These are phyloP conservation scores for Lepidurus apus DNA, from an alignment of 1,140 invertebrate genomes.

Conservation along the genomic window DNA sequence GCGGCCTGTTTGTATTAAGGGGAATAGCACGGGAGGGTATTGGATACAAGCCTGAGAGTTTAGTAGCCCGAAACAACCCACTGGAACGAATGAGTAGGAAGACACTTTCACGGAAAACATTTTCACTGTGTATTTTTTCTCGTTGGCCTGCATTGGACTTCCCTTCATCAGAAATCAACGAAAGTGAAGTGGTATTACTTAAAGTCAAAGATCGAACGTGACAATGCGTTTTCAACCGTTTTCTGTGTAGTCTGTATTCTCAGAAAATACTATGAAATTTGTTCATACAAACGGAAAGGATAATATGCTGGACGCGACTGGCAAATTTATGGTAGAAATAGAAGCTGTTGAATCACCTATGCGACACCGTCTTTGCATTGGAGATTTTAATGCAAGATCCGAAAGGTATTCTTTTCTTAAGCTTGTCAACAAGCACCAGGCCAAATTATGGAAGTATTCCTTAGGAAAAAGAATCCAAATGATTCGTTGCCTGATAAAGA, in stretches of 20 bases:
- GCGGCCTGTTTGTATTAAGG: background rate
- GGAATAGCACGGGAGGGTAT: background rate
- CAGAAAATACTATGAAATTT: constrained; percentile 41
- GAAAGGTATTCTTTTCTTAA: background rate
- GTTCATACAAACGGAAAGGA: constrained; percentile 39
- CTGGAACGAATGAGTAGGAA: background rate
- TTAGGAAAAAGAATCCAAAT: constrained; percentile 41
- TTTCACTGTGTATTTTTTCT: too few species aligned
- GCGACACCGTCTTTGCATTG: constrained; percentile 24
- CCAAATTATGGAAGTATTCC: background rate
- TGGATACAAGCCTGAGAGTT: background rate
- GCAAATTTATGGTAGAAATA: constrained; percentile 41
- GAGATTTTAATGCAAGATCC: constrained; percentile 36
- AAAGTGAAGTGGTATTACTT: background rate
- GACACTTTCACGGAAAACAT: background rate
- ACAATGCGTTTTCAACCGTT: background rate
- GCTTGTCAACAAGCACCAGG: too few species aligned
- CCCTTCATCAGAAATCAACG: background rate
- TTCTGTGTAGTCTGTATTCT: background rate
- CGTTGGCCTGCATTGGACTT: too few species aligned
- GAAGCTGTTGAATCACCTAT: constrained; percentile 35
- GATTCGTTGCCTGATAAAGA: constrained; percentile 54
- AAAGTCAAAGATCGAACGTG: background rate
- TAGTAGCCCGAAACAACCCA: background rate
- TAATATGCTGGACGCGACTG: constrained; percentile 40